Evolutionary conservation across 2,797 vertebrate genomes (phyloP), one percentile per base, ranked within the genome.

Genomic region (Sebastes steindachneri): DNA sequence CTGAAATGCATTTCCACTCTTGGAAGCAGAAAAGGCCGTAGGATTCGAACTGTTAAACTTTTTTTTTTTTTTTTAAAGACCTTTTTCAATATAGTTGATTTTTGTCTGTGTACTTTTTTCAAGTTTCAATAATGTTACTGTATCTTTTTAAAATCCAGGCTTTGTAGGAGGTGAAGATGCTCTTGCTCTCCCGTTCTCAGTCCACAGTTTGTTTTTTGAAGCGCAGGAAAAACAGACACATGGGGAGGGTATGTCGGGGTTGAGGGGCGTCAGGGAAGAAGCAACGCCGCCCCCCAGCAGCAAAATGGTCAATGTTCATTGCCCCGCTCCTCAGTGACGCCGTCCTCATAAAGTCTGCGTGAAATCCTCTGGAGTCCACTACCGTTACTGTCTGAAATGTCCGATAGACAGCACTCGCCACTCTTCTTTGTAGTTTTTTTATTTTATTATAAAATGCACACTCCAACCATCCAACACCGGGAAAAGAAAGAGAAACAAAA

Each of bases 11-110:
- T 92, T 91, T 92, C 89, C 88, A 92, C 88, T 88, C 68, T 21
- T 75, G 79, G 86, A 90, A 94, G 95, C 92, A 91, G 94, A 94
- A 93, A 96, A 94, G 90, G 93, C 91, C 81, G 89, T 93, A 90
- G 91, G 93, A 94, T 93, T 81, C 33, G 79, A 80, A 90, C 90
- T 92, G 90, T 89, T 86, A 77, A 80, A 75, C 74, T 41, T 41
- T 41, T 15, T 15, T 41, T 15, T 73, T 70, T 86, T 69, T 59
- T 35, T 72, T 78, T 55, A 37, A 79, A 84, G 73, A 87, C 23
- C 57, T 68, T 85, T 86, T 71, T 84, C 70, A 68, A 88, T 91
- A 74, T 87, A 86, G 82, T 89, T 69, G 85, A 91, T 89, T 86
- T 86, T 83, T 87, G 33, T 91, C 53, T 73, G 77, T 88, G 82